These are phyloP conservation scores for Molothrus aeneus DNA, from an alignment of 2,797 vertebrate genomes.

Conservation along the genomic window DNA sequence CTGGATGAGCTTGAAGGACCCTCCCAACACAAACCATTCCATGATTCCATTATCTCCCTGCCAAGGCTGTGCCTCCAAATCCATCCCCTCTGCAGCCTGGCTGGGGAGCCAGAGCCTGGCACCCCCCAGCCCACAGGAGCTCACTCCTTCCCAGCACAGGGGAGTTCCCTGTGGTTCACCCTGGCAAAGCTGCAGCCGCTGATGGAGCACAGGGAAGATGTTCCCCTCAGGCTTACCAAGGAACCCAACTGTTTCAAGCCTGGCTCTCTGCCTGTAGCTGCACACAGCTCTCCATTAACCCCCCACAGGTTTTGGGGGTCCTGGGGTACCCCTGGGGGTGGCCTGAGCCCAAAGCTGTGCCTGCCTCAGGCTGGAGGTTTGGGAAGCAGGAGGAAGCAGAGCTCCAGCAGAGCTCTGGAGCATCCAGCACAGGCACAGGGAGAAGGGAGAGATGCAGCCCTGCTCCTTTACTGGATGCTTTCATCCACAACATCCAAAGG, in stretches of 20 bases:
- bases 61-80: too few species aligned
- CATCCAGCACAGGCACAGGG: background rate
- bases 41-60: background rate
- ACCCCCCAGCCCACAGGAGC: rapidly evolving
- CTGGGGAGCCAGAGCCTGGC: background rate
- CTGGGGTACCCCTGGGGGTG: background rate
- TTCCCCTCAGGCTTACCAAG: background rate
- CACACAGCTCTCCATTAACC: background rate
- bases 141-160: background rate
- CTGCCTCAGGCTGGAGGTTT: background rate
- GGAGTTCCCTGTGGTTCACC: background rate
- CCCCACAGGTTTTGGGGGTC: rapidly evolving
- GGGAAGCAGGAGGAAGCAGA: background rate
- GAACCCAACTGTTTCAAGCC: rapidly evolving
- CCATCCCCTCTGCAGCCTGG: background rate
- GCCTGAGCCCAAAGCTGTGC: background rate
- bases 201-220: background rate
- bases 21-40: background rate
- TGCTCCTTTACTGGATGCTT: background rate
- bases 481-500: rapidly evolving
- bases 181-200: background rate
- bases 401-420: rapidly evolving
- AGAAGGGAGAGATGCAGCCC: background rate
- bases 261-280: background rate
- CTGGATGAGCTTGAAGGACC: background rate